These are phyloP conservation scores for Reticulitermes speratus DNA, from an alignment of 1,140 invertebrate species.

Conservation along the genomic window DNA sequence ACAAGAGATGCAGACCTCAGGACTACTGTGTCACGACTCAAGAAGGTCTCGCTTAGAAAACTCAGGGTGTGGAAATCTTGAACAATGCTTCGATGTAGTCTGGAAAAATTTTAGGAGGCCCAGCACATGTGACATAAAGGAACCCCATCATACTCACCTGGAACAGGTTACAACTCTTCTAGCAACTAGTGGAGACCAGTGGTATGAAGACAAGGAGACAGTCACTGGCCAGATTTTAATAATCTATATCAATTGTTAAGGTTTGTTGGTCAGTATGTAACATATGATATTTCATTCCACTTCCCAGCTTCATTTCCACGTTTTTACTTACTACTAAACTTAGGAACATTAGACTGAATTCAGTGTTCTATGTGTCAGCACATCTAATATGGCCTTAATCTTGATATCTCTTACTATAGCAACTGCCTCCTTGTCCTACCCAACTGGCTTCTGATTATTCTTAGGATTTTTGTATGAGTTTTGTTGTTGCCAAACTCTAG, in stretches of 20 bases:
- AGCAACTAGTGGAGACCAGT: not conserved
- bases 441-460: not conserved
- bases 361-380: not conserved
- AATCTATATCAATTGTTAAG: not conserved
- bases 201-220: not conserved
- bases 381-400: not conserved
- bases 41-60: constrained; percentile 72
- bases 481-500: constrained; percentile 33
- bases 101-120: not conserved
- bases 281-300: not conserved
- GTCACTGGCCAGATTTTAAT: not conserved
- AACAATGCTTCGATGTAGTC: constrained; percentile 36
- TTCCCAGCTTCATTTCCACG: not conserved
- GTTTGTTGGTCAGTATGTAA: not conserved
- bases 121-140: not conserved
- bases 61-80: constrained; percentile 75
- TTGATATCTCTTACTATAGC: not conserved
- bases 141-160: not conserved
- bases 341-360: not conserved
- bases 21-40: constrained; percentile 61
- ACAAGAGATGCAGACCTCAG: constrained; percentile 48
- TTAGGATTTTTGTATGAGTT: constrained; percentile 23
- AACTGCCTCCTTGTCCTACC: not conserved
- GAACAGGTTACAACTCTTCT: constrained; percentile 9
- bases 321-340: not conserved